These are phyloP conservation scores for Poecilia wingei DNA, from an alignment of 2,797 vertebrate genomes.

Conservation along the genomic window DNA sequence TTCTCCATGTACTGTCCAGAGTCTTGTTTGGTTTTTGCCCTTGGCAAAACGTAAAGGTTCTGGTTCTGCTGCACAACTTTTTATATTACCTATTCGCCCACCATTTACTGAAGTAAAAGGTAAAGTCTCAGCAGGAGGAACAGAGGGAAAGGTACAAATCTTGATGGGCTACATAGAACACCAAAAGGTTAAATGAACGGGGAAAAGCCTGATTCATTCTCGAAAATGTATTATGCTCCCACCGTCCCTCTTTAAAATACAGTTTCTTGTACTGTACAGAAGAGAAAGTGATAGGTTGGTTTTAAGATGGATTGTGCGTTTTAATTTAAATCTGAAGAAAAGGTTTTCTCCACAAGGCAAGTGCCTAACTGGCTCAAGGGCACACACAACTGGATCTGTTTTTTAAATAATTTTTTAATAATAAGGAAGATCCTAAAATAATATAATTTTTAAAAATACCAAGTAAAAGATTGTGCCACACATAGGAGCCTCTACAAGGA, in stretches of 20 bases:
- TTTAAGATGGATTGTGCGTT: neutral
- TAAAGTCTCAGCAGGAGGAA: neutral
- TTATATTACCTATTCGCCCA: constrained; percentile 16
- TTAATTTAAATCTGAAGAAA: neutral
- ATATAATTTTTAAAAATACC: neutral
- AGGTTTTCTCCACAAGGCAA: neutral
- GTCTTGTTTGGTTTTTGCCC: constrained; percentile 28
- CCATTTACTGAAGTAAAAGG: constrained; percentile 1
- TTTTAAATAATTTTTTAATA: neutral
- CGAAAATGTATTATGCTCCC: neutral
- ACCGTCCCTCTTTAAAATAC: neutral
- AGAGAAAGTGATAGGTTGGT: neutral
- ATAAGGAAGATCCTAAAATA: neutral
- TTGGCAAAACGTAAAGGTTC: constrained; percentile 30
- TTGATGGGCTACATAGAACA: neutral
- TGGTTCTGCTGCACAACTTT: constrained; percentile 13
- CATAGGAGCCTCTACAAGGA: neutral
- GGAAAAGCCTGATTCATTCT: neutral
- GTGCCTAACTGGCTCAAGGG: neutral
- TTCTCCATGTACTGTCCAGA: constrained; percentile 36
- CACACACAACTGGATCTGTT: neutral
- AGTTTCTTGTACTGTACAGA: neutral
- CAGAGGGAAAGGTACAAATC: neutral
- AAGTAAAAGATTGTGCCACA: neutral
- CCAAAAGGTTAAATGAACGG: neutral